These are phyloP conservation scores for Laupala kohalensis DNA, from an alignment of 1,140 invertebrate genomes.

Conservation along the genomic window DNA sequence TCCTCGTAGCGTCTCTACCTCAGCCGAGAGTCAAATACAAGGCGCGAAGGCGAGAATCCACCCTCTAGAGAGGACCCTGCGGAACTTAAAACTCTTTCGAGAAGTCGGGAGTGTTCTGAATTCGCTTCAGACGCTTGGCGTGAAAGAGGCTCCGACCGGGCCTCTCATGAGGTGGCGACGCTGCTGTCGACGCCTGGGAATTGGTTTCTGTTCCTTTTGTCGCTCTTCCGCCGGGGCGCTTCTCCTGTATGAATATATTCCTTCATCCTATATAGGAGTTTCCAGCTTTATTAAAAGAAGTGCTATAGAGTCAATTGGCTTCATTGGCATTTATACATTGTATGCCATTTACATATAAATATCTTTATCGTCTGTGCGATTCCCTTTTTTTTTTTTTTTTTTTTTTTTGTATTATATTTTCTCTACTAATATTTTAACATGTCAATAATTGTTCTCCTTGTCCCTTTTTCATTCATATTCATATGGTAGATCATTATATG, in stretches of 20 bases:
- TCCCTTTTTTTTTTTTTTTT: no score
- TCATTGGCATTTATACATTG: no score
- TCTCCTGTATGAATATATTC: not conserved
- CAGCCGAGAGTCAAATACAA: not conserved
- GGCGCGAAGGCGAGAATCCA: not conserved
- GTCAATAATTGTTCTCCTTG: no score
- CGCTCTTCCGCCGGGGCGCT: not conserved
- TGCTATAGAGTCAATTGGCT: no score
- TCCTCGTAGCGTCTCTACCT: not conserved
- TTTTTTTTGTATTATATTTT: no score
- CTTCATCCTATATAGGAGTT: not conserved
- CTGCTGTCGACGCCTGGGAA: no score
- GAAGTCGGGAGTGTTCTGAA: not conserved
- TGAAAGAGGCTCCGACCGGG: not conserved
- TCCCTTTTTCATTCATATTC: no score
- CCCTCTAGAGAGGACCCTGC: not conserved
- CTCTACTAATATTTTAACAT: no score
- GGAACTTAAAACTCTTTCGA: not conserved
- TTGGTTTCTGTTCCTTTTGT: not conserved
- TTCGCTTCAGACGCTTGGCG: not conserved
- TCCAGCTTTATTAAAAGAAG: not conserved
- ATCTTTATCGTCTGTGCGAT: no score
- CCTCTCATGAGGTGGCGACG: not conserved
- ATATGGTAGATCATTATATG: no score
- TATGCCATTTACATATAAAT: no score